Percentiles rank a stretch among this genome's conserved stretches.
Conservation (phyloP, 2,888 invertebrate genomes). For the Matsumyia berberina region DNA sequence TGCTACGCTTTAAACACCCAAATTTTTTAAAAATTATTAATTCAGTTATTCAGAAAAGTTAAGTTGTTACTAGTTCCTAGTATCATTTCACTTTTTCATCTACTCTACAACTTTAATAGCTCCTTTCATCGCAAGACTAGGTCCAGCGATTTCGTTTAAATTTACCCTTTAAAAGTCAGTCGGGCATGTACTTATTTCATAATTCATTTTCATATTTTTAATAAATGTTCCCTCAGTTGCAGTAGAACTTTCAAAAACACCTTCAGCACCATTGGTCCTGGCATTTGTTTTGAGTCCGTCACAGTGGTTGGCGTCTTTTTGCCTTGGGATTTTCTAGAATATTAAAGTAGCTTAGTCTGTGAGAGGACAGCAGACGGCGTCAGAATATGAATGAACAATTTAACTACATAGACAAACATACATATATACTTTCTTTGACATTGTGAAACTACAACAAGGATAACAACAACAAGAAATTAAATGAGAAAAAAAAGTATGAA, state of each 20-base stretch:
- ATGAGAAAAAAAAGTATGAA: conserved; percentile 42
- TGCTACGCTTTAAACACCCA: too few relatives aligned
- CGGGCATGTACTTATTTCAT: background rate
- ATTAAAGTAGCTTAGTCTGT: conserved; percentile 31
- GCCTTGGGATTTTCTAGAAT: conserved; percentile 28
- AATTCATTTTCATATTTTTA: conserved; percentile 24
- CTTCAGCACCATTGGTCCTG: conserved; percentile 21
- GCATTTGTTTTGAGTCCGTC: background rate
- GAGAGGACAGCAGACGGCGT: conserved; percentile 11
- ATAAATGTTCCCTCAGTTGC: conserved; percentile 12
- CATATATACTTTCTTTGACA: conserved; percentile 3
- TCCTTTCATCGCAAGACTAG: too few relatives aligned
- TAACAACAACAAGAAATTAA: conserved; percentile 28
- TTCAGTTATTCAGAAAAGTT: too few relatives aligned
- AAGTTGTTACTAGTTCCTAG: too few relatives aligned
- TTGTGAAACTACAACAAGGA: conserved; percentile 14
- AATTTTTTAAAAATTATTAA: too few relatives aligned
- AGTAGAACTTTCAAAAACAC: conserved; percentile 21
- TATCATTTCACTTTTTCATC: too few relatives aligned
- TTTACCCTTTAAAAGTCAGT: too few relatives aligned
- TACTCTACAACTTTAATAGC: too few relatives aligned
- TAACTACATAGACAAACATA: too few relatives aligned
- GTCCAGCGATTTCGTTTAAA: too few relatives aligned
- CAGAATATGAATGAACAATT: background rate
- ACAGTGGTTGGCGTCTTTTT: background rate